Base-by-base conservation (phyloP, 2,797 vertebrate species). In the Coccyzus lansbergi region DNA sequence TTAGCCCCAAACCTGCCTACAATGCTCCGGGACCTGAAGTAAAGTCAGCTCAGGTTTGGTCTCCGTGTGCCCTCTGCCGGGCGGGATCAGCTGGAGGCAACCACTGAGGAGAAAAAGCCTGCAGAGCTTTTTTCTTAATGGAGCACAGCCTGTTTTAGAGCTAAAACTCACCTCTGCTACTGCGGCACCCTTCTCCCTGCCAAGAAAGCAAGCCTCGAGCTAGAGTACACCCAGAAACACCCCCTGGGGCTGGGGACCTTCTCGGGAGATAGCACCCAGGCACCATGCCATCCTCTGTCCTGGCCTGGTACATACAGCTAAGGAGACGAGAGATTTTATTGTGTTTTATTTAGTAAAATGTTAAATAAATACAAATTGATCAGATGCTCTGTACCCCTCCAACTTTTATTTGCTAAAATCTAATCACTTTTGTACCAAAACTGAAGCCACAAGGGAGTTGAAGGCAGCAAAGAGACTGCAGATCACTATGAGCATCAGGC, bases 291-390 rank as follows among this genome's bases (percentile, higher is more conserved):
- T 20, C 33, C 68, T 29, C 25, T 74, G 87, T 72, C 68, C 91
- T 56, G 34, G 3, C 56, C 71, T 77, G 67, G 67, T 72, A 95
- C 95, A 97, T 44, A 97, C 80, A 92, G 97, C 80, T 95, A 93
- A 95, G 90, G 96, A 62, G 83, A 97, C 97, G 22, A 92, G 53
- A 96, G 86, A 59, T 97, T 99, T 98, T 97, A 98, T 98, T 97
- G 98, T 98, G 98, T 98, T 99, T 99, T 99, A 99, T 99, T 99
- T 99, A 99, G 99, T 99, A 99, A 99, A 99, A 99, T 99, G 99
- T 99, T 99, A 99, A 99, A 99, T 99, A 99, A 99, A 99, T 99
- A 99, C 99, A 99, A 99, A 99, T 99, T 99, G 98, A 99, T 99
- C 99, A 99, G 99, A 98, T 99, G 99, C 99, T 99, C 98, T 97